These are phyloP conservation scores for Piprites chloris DNA, from an alignment of 2,113 vertebrate genomes.

Conservation along the genomic window DNA sequence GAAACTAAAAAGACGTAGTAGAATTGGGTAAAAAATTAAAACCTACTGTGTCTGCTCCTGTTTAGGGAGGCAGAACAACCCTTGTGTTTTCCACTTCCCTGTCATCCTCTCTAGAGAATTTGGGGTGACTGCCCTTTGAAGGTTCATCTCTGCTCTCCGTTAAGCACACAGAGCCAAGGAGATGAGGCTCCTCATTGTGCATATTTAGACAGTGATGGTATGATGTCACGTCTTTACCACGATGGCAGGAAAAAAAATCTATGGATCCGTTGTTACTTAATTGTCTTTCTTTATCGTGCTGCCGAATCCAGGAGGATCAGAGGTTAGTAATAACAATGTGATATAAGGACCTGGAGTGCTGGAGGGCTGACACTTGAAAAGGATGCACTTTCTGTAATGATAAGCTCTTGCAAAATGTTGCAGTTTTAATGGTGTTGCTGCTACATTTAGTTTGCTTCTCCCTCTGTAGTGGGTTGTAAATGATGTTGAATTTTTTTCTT, in stretches of 20 bases:
- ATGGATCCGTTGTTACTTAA: not conserved
- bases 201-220: not conserved
- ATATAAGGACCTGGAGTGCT: not conserved
- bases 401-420: conserved; percentile 7
- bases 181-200: not conserved
- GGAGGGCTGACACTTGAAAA: conserved; percentile 4
- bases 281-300: not conserved
- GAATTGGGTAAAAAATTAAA: not conserved
- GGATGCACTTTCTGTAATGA: not conserved
- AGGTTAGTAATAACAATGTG: not conserved
- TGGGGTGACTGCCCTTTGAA: not conserved
- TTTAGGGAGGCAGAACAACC: not conserved
- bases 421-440: not conserved
- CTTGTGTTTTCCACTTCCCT: not conserved
- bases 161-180: not conserved
- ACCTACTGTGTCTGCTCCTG: not conserved
- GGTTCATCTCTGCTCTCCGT: not conserved
- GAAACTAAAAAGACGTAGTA: not conserved
- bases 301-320: not conserved
- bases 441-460: conserved; percentile 19
- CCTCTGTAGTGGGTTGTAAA: not conserved
- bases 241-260: not conserved
- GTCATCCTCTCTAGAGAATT: fast-evolving
- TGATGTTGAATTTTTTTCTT: not conserved
- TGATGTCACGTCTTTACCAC: not conserved